phyloP scores from a whole-genome alignment of 2,113 vertebrate genomes.

The Physeter macrocephalus region DNA sequence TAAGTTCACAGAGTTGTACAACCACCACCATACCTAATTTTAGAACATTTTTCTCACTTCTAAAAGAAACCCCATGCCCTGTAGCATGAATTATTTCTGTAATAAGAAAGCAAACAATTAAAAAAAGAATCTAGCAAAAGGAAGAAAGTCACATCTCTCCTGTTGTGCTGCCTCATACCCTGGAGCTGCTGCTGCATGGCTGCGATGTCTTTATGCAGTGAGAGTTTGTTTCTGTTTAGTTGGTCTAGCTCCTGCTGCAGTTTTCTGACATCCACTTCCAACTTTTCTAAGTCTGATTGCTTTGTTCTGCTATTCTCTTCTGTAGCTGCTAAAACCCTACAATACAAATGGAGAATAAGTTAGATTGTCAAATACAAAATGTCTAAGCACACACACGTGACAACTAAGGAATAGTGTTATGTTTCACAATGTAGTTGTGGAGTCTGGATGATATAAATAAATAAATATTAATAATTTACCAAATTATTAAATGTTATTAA shows the following conservation, averaged over 20 bases:
- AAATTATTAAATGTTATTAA: background rate
- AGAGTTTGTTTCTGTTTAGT: slow-evolving; percentile 72
- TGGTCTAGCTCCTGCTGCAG: slow-evolving; percentile 78
- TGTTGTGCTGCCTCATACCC: slow-evolving; percentile 58
- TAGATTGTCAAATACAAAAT: background rate
- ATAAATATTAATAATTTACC: background rate
- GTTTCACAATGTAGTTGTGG: background rate
- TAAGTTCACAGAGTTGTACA: background rate
- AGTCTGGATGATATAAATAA: background rate
- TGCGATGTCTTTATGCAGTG: slow-evolving; percentile 57
- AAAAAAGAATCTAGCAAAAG: background rate
- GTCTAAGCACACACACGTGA: background rate
- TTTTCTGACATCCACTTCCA: slow-evolving; percentile 68
- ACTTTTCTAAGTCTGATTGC: slow-evolving; percentile 54
- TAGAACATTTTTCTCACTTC: background rate
- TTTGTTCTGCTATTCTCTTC: slow-evolving; percentile 75
- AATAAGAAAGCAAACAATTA: background rate
- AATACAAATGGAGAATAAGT: background rate
- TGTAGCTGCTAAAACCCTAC: slow-evolving; percentile 77
- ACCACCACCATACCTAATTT: background rate
- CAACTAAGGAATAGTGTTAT: background rate
- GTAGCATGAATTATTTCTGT: background rate
- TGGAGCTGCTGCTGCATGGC: slow-evolving; percentile 72
- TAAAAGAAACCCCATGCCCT: background rate
- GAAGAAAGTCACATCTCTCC: fast-evolving